Percentiles rank a stretch among this genome's conserved stretches.
Evolutionary conservation across 1,140 invertebrate genomes (phyloP).

Genomic region (Drosophila suzukii): DNA sequence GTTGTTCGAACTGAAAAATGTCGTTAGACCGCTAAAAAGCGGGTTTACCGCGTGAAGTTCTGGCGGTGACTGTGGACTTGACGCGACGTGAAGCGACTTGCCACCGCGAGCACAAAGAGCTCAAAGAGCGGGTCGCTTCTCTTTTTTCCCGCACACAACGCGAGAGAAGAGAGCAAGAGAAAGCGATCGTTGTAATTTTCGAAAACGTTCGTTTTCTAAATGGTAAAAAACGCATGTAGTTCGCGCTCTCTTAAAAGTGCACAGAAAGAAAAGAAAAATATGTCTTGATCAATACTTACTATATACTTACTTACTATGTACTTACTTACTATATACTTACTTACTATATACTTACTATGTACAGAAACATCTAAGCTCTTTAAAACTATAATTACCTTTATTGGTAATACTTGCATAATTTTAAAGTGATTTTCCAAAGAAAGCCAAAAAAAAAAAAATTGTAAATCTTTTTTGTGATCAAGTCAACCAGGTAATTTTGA

Average conservation of each 20-base stretch:
- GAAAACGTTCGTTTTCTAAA: neutral
- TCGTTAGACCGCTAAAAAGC: constrained; percentile 16
- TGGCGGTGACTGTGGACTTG: constrained; percentile 18
- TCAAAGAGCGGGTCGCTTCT: constrained; percentile 1
- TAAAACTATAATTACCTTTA: too few species aligned
- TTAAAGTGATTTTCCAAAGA: too few species aligned
- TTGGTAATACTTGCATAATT: too few species aligned
- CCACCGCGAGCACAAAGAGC: constrained; percentile 14
- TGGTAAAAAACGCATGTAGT: neutral
- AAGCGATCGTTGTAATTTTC: neutral
- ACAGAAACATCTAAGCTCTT: too few species aligned
- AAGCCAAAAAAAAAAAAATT: too few species aligned
- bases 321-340: too few species aligned
- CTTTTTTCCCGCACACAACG: neutral
- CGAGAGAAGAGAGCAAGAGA: constrained; percentile 1
- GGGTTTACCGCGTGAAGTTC: constrained; percentile 20
- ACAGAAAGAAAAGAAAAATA: neutral
- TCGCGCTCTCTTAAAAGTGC: neutral
- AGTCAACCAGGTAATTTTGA: too few species aligned
- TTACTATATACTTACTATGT: too few species aligned
- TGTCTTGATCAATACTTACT: too few species aligned
- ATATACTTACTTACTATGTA: too few species aligned
- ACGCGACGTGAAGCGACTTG: constrained; percentile 1
- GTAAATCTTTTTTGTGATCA: too few species aligned
- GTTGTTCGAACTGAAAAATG: constrained; percentile 16